Conservation (phyloP, 2,113 vertebrate genomes). For the Dissostichus mawsoni region DNA sequence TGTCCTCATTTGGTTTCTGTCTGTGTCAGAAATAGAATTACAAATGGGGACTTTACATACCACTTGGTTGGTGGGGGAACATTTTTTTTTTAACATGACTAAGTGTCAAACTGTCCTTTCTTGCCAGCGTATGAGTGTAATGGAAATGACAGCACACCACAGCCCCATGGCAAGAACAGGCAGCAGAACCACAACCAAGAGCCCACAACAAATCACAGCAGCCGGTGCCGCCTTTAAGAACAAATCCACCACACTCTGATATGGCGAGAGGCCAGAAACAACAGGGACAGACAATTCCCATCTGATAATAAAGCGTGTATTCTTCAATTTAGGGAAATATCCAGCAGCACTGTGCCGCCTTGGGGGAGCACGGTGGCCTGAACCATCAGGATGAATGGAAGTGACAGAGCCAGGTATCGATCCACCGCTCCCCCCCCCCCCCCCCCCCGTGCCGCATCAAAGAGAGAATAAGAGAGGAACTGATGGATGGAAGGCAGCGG, state of each 20-base stretch:
- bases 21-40: conserved; percentile 37
- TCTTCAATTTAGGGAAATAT: conserved; percentile 30
- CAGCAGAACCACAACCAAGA: not conserved
- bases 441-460: conserved; percentile 6
- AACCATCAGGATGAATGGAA: conserved; percentile 25
- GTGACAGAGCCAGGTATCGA: conserved; percentile 47
- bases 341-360: conserved; percentile 4
- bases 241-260: conserved; percentile 3
- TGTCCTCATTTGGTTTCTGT: conserved; percentile 1
- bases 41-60: conserved; percentile 29
- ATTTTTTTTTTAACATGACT: conserved; percentile 23
- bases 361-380: conserved; percentile 27
- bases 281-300: conserved; percentile 18
- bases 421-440: not conserved
- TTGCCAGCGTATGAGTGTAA: conserved; percentile 52
- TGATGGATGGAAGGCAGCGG: not conserved
- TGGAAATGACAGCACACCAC: conserved; percentile 65
- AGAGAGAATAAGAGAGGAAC: not conserved
- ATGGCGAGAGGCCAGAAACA: not conserved
- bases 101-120: conserved; percentile 61
- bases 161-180: conserved; percentile 22
- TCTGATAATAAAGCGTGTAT: conserved; percentile 4
- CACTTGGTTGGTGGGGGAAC: not conserved
- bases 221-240: not conserved
- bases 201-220: not conserved